These are phyloP conservation scores for Cenopis cana DNA, from an alignment of 2,888 invertebrate genomes.

Conservation along the genomic window DNA sequence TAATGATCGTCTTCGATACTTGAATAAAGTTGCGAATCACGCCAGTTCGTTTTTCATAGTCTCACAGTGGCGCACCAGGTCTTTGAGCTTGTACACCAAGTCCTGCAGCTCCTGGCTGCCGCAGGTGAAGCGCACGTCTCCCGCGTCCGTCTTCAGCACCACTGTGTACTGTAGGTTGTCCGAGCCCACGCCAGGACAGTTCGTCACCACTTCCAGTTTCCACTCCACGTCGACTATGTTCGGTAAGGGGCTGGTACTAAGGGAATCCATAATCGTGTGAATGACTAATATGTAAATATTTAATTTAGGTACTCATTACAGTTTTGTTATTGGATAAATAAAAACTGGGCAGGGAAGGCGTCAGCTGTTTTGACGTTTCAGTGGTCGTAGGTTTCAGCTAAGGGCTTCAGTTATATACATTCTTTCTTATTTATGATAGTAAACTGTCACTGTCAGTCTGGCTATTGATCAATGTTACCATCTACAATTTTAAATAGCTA, in stretches of 20 bases:
- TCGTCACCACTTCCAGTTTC: conserved; percentile 84
- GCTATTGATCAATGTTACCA: conserved; percentile 5
- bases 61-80: conserved; percentile 86
- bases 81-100: conserved; percentile 87
- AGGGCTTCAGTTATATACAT: no score
- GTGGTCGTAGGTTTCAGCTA: no score
- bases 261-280: conserved; percentile 46
- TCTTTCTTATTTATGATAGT: no score
- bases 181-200: conserved; percentile 70
- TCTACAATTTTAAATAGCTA: conserved; percentile 3
- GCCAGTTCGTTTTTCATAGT: conserved; percentile 74
- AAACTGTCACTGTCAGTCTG: conserved; percentile 8
- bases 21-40: conserved; percentile 47
- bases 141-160: conserved; percentile 70
- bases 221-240: conserved; percentile 85
- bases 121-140: conserved; percentile 85
- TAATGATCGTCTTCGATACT: no score
- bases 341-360: no score
- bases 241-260: conserved; percentile 66
- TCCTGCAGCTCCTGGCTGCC: conserved; percentile 87
- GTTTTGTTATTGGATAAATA: no score
- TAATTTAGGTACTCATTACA: background rate
- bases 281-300: background rate
- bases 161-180: conserved; percentile 78
- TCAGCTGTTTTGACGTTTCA: background rate